Evolutionary conservation across 1,140 invertebrate species (phyloP).

Genomic region (Rhagoletis pomonella): DNA sequence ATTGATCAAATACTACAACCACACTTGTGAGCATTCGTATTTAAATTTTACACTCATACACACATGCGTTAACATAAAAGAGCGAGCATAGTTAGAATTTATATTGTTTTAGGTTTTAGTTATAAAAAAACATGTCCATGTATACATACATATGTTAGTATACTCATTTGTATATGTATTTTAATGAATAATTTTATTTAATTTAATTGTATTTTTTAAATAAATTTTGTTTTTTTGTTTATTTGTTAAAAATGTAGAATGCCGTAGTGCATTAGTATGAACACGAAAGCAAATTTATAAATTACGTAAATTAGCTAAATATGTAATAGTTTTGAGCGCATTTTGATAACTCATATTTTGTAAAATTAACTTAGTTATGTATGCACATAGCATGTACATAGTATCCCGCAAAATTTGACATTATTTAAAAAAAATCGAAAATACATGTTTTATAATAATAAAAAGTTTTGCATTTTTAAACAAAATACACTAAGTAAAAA

Average conservation of each 20-base stretch:
- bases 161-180: background rate
- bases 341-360: constrained; percentile 3
- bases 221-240: constrained; percentile 44
- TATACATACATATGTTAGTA: background rate
- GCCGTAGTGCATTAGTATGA: constrained; percentile 17
- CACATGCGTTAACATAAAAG: constrained; percentile 1
- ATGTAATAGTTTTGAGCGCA: background rate
- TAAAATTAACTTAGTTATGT: background rate
- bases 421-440: background rate
- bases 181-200: constrained; percentile 26
- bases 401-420: no score
- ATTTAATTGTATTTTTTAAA: constrained; percentile 44
- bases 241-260: constrained; percentile 23
- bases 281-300: background rate
- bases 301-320: background rate
- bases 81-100: constrained; percentile 50
- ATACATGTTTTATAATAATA: constrained; percentile 14
- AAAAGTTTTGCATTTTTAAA: constrained; percentile 12
- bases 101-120: constrained; percentile 50
- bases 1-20: background rate
- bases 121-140: background rate
- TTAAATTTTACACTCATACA: constrained; percentile 22
- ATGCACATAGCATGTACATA: no score
- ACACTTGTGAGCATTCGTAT: constrained; percentile 8
- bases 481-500: constrained; percentile 12